Evolutionary conservation across 2,888 invertebrate genomes (phyloP).

Genomic region (Nyleta sp.): DNA sequence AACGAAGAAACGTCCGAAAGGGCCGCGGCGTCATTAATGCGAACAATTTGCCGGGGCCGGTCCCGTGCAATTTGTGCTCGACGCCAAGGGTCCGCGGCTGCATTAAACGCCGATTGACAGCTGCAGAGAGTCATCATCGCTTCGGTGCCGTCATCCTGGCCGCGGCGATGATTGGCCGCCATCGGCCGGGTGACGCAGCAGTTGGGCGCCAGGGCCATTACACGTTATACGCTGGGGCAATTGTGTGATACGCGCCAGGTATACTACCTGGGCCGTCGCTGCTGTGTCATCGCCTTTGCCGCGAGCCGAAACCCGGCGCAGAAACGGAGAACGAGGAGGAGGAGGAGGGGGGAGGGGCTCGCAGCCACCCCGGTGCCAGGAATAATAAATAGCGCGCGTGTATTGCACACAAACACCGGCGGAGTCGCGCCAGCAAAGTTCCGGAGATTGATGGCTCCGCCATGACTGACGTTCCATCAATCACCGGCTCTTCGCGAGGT

Average conservation of each 20-base stretch:
- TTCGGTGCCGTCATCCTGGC: conserved; percentile 68
- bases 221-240: conserved; percentile 18
- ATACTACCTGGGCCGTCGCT: conserved; percentile 31
- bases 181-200: conserved; percentile 82
- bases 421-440: conserved; percentile 54
- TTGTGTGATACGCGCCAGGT: conserved; percentile 44
- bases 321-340: conserved; percentile 19
- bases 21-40: conserved; percentile 2
- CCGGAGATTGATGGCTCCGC: conserved; percentile 81
- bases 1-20: conserved; percentile 22
- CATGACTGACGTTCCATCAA: conserved; percentile 82
- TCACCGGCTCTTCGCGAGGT: conserved; percentile 75
- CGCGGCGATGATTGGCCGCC: conserved; percentile 68
- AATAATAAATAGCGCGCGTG: conserved; percentile 68
- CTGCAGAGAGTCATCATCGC: conserved; percentile 73
- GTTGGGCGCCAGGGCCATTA: conserved; percentile 61
- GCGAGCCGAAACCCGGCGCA: conserved; percentile 55
- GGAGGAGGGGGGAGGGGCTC: conserved; percentile 13
- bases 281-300: conserved; percentile 60
- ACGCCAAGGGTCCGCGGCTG: conserved; percentile 10
- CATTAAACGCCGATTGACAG: conserved; percentile 76
- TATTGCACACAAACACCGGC: conserved; percentile 63
- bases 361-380: conserved; percentile 63
- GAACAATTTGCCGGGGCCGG: neutral
- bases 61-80: conserved; percentile 13